These are phyloP conservation scores for Synanthedon vespiformis DNA, from an alignment of 2,888 invertebrate genomes.

Conservation along the genomic window DNA sequence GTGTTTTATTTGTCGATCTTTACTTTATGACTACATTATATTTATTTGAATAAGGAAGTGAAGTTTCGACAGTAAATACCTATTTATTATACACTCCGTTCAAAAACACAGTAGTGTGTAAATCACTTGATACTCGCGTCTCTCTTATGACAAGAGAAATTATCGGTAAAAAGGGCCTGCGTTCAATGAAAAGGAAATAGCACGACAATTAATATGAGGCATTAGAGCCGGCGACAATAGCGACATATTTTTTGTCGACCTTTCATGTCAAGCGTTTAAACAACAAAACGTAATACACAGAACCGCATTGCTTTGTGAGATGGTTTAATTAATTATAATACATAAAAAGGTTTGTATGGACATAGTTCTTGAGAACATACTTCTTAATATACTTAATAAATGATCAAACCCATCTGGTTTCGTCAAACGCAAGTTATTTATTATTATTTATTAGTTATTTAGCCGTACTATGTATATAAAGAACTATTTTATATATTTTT, in stretches of 20 bases:
- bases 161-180: constrained; percentile 38
- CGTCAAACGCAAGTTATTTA: no score
- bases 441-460: no score
- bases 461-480: no score
- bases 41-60: no score
- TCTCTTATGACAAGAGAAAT: constrained; percentile 47
- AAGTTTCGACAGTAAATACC: no score
- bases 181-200: constrained; percentile 59
- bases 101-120: constrained; percentile 23
- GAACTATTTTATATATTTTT: no score
- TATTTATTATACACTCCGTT: no score
- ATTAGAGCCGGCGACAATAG: constrained; percentile 48
- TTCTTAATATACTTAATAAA: not conserved
- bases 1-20: no score
- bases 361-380: not conserved
- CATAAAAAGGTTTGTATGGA: not conserved
- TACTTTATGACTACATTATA: no score
- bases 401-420: no score
- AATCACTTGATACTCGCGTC: constrained; percentile 6
- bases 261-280: constrained; percentile 35
- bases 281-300: constrained; percentile 18
- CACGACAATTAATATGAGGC: constrained; percentile 50
- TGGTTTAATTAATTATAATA: not conserved
- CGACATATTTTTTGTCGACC: constrained; percentile 47
- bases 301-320: not conserved